A percentile compares a stretch with the other conserved stretches of the same genome.
phyloP scores from a whole-genome alignment of 2,888 invertebrate species.

The Pharmacophagus antenor region DNA sequence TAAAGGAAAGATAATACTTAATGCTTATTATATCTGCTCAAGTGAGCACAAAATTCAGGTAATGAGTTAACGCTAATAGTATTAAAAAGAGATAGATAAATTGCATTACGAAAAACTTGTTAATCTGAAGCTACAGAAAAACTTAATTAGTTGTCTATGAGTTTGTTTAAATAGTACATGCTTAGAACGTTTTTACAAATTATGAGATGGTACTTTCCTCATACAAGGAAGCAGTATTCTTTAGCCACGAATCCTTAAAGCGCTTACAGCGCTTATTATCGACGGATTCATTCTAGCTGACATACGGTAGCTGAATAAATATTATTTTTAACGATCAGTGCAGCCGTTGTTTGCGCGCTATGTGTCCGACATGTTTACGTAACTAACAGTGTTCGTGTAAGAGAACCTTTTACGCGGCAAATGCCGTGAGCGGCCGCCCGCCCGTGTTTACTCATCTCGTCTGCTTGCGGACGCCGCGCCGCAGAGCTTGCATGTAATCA shows the following conservation, averaged over 20 bases:
- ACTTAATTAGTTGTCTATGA: too few relatives aligned
- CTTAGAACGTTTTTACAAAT: too few relatives aligned
- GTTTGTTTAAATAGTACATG: too few relatives aligned
- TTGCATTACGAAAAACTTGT: too few relatives aligned
- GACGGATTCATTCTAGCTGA: conserved; percentile 30
- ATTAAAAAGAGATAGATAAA: too few relatives aligned
- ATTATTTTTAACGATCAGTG: conserved; percentile 78
- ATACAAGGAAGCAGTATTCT: not conserved
- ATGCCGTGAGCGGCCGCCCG: conserved; percentile 50
- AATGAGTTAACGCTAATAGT: too few relatives aligned
- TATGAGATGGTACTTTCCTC: not conserved
- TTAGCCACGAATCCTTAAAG: conserved; percentile 9
- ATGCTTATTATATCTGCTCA: too few relatives aligned
- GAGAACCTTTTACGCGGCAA: conserved; percentile 45
- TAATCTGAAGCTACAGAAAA: too few relatives aligned
- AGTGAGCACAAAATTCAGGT: too few relatives aligned
- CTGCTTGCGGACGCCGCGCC: conserved; percentile 47
- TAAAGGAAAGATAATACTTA: too few relatives aligned
- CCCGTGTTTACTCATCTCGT: conserved; percentile 54
- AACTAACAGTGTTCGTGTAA: conserved; percentile 71
- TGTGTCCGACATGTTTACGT: conserved; percentile 55
- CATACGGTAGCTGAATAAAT: conserved; percentile 66
- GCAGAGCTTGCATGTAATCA: conserved; percentile 44
- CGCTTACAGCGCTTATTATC: conserved; percentile 29
- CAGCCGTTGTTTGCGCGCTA: conserved; percentile 62